phyloP scores from a whole-genome alignment of 2,888 invertebrate species.

The Eumerus sabulonum region DNA sequence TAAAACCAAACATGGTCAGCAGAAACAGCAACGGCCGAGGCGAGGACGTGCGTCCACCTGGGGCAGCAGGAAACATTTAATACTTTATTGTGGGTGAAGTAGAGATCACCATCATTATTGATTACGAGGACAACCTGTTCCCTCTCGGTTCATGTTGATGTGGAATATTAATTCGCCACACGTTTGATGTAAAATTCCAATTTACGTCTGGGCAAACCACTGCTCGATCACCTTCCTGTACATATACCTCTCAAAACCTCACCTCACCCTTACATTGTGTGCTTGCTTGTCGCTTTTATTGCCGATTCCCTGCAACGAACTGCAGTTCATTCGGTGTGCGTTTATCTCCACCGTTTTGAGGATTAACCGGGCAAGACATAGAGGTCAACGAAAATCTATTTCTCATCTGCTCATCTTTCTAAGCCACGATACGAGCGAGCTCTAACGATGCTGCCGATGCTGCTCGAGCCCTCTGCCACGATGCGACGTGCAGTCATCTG shows the following conservation, averaged over 20 bases:
- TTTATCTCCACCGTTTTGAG: slow-evolving; percentile 44
- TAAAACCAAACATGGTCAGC: slow-evolving; percentile 53
- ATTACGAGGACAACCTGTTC: slow-evolving; percentile 66
- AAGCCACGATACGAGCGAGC: slow-evolving; percentile 17
- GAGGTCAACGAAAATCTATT: slow-evolving; percentile 65
- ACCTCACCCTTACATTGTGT: no score
- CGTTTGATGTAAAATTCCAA: slow-evolving; percentile 58
- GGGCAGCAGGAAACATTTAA: slow-evolving; percentile 49
- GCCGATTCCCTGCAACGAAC: no score
- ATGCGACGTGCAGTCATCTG: slow-evolving; percentile 54
- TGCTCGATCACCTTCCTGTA: slow-evolving; percentile 3
- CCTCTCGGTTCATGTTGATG: slow-evolving; percentile 28
- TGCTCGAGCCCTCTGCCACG: slow-evolving; percentile 34
- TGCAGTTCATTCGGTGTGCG: slow-evolving; percentile 35
- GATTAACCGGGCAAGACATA: slow-evolving; percentile 67
- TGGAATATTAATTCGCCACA: slow-evolving; percentile 65
- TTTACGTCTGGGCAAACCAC: slow-evolving; percentile 8
- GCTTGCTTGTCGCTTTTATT: no score
- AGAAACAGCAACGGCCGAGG: slow-evolving; percentile 4
- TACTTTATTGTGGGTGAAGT: slow-evolving; percentile 54
- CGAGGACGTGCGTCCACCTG: neutral
- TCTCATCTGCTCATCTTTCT: slow-evolving; percentile 64
- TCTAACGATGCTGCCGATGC: slow-evolving; percentile 7
- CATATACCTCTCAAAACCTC: no score
- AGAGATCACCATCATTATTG: slow-evolving; percentile 52